phyloP scores from a whole-genome alignment of 2,113 vertebrate genomes.

The Vanacampus margaritifer region DNA sequence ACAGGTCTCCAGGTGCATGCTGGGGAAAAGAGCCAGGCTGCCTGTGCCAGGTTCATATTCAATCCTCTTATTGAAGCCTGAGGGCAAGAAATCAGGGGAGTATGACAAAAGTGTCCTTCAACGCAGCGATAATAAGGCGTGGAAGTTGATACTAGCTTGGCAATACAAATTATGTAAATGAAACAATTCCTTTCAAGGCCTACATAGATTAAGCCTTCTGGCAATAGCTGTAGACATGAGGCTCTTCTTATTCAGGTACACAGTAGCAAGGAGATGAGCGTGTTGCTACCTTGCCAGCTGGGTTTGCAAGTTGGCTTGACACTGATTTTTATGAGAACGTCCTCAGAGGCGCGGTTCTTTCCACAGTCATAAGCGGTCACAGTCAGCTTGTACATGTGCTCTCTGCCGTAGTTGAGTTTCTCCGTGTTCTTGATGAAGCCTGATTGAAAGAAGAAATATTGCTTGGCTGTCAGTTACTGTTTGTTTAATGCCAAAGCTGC shows the following conservation, averaged over 20 bases:
- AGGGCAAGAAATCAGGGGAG: slow-evolving; percentile 2
- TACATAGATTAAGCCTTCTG: slow-evolving; percentile 1
- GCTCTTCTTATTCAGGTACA: slow-evolving; percentile 21
- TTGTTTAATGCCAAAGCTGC: slow-evolving; percentile 22
- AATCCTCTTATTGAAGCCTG: slow-evolving; percentile 91
- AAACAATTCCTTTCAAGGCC: slow-evolving; percentile 12
- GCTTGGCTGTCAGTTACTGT: background rate
- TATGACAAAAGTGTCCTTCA: slow-evolving; percentile 21
- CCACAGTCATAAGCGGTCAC: slow-evolving; percentile 96
- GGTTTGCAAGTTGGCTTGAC: slow-evolving; percentile 92
- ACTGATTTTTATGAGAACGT: slow-evolving; percentile 92
- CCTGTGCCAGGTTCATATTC: slow-evolving; percentile 97
- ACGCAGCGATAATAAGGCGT: background rate
- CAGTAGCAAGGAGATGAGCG: background rate
- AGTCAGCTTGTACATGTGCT: slow-evolving; percentile 90
- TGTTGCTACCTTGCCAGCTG: slow-evolving; percentile 89
- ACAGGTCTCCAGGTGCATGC: slow-evolving; percentile 89
- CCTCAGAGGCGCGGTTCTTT: slow-evolving; percentile 90
- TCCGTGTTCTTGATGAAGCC: slow-evolving; percentile 96
- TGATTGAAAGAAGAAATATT: slow-evolving; percentile 42
- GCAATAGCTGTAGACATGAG: slow-evolving; percentile 5
- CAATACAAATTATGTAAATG: slow-evolving; percentile 24
- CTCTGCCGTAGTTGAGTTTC: slow-evolving; percentile 88
- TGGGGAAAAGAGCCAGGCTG: slow-evolving; percentile 86
- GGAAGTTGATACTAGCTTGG: slow-evolving; percentile 11